Conservation (phyloP, 2,797 vertebrate genomes). For the Euphonia xanthogaster region DNA sequence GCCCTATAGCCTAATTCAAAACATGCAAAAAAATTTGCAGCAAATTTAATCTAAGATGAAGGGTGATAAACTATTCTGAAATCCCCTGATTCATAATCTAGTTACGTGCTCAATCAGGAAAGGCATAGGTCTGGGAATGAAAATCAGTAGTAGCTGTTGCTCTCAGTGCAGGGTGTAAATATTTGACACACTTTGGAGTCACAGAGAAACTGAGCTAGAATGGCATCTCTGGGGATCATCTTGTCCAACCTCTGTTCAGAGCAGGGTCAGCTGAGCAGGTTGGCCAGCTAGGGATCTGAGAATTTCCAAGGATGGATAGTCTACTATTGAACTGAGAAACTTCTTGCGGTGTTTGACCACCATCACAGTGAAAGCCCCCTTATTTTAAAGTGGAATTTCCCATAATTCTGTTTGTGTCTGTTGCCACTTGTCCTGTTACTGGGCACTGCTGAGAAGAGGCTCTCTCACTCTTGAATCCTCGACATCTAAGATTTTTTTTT, state of each 20-base stretch:
- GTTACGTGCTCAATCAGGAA: neutral
- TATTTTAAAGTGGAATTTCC: neutral
- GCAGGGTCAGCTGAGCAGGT: neutral
- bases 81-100: neutral
- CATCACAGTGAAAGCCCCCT: neutral
- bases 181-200: neutral
- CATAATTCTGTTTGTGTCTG: neutral
- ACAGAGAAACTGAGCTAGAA: neutral
- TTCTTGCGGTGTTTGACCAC: neutral
- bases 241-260: neutral
- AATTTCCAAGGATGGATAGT: neutral
- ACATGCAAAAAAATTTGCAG: neutral
- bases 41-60: neutral
- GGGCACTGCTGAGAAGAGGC: neutral
- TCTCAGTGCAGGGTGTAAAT: neutral
- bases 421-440: neutral
- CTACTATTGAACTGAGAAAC: neutral
- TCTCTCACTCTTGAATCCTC: neutral
- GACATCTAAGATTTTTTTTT: neutral
- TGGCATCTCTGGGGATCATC: rapidly evolving
- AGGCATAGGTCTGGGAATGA: neutral
- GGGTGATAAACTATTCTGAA: neutral
- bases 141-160: neutral
- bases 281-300: neutral
- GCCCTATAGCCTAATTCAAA: neutral